These are phyloP conservation scores for Glareola pratincola DNA, from an alignment of 2,113 vertebrate genomes.

Conservation along the genomic window DNA sequence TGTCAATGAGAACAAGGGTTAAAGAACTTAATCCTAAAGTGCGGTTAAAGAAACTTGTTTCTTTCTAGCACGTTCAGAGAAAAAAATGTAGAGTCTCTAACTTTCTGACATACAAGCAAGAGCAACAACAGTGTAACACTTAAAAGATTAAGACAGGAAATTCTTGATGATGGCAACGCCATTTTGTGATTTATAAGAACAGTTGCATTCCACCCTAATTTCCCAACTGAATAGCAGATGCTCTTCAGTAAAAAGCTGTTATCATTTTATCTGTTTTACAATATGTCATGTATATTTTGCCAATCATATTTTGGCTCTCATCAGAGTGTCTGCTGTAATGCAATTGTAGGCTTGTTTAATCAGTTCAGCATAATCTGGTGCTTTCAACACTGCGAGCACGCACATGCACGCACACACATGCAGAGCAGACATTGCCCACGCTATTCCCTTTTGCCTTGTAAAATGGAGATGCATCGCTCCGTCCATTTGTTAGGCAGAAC, in stretches of 20 bases:
- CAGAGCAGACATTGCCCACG: not conserved
- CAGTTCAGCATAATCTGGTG: slow-evolving; percentile 44
- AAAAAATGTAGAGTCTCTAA: not conserved
- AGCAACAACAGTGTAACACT: not conserved
- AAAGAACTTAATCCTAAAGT: not conserved
- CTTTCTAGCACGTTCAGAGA: not conserved
- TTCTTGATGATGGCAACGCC: not conserved
- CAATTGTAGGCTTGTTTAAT: slow-evolving; percentile 52
- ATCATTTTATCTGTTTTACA: slow-evolving; percentile 61
- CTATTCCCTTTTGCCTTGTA: slow-evolving; percentile 10
- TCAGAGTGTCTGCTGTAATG: slow-evolving; percentile 47
- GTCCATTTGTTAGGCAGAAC: not conserved
- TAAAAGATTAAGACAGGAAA: slow-evolving; percentile 20
- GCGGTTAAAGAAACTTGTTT: not conserved
- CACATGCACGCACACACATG: not conserved
- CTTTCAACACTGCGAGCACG: not conserved
- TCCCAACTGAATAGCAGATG: slow-evolving; percentile 62
- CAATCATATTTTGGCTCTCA: slow-evolving; percentile 66
- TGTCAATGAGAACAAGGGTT: not conserved
- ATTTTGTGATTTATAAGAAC: slow-evolving; percentile 54
- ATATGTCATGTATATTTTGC: slow-evolving; percentile 66
- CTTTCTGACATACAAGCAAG: not conserved
- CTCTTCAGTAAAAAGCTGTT: slow-evolving; percentile 65
- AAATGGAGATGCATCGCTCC: not conserved
- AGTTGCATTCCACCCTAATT: slow-evolving; percentile 54